These are phyloP conservation scores for Seladonia tumulorum DNA, from an alignment of 2,888 invertebrate genomes.

Conservation along the genomic window DNA sequence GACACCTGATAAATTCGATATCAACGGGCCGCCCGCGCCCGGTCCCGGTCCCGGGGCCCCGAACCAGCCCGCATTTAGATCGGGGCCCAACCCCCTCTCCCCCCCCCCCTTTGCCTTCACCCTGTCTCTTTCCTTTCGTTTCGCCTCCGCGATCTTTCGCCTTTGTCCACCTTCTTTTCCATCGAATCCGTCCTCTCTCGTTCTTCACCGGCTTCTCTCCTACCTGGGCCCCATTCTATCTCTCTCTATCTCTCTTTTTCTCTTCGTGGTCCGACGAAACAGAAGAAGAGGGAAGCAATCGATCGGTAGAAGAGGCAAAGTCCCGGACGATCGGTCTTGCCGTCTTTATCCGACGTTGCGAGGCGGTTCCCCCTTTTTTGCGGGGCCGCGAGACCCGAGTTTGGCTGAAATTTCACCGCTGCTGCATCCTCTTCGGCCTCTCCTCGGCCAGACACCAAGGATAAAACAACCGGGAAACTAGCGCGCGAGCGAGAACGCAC, in stretches of 20 bases:
- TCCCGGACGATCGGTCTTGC: slow-evolving; percentile 69
- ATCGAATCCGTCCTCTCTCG: slow-evolving; percentile 24
- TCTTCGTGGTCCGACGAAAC: slow-evolving; percentile 21
- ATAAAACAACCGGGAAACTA: background rate
- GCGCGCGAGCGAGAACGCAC: background rate
- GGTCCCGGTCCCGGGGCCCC: slow-evolving; percentile 63
- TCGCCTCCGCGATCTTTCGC: slow-evolving; percentile 23
- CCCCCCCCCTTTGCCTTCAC: slow-evolving; percentile 25
- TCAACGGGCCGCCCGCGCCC: slow-evolving; percentile 62
- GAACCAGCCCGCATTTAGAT: slow-evolving; percentile 49
- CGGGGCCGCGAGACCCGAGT: slow-evolving; percentile 67
- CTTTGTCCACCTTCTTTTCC: slow-evolving; percentile 32
- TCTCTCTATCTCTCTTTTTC: background rate
- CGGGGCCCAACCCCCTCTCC: slow-evolving; percentile 42
- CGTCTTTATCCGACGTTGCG: slow-evolving; percentile 73
- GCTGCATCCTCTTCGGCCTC: slow-evolving; percentile 39
- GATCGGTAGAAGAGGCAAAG: slow-evolving; percentile 59
- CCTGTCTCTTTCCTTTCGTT: slow-evolving; percentile 10
- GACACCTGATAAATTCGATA: slow-evolving; percentile 83
- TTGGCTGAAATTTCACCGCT: slow-evolving; percentile 78
- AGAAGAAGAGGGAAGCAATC: slow-evolving; percentile 47
- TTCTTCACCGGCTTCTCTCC: background rate
- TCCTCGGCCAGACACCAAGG: background rate
- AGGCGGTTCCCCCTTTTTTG: slow-evolving; percentile 67
- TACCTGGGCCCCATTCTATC: background rate